Evolutionary conservation across 2,888 invertebrate genomes (phyloP).

Genomic region (Mimumesa dahlbomi): DNA sequence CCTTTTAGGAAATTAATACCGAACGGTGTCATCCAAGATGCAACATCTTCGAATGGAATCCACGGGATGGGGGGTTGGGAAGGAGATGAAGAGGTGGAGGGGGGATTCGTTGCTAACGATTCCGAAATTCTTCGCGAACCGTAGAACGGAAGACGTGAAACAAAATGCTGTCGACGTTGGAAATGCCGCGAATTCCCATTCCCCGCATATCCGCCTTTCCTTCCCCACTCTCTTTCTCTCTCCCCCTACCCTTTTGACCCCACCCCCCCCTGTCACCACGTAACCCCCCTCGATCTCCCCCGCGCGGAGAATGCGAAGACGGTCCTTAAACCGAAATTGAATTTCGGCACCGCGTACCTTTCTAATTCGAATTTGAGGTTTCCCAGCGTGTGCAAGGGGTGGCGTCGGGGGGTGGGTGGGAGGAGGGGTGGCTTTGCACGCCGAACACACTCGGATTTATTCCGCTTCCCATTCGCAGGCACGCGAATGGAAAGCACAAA

Average conservation of each 20-base stretch:
- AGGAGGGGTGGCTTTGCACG: neutral
- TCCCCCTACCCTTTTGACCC: neutral
- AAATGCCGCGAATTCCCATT: conserved; percentile 41
- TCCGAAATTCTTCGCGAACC: neutral
- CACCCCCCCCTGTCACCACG: neutral
- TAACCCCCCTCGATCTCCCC: conserved; percentile 10
- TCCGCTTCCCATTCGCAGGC: too few relatives aligned
- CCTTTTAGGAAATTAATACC: too few relatives aligned
- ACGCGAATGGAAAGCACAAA: conserved; percentile 48
- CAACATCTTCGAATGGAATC: too few relatives aligned
- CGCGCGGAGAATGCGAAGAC: conserved; percentile 28
- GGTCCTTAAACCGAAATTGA: conserved; percentile 55
- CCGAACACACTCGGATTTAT: conserved; percentile 16
- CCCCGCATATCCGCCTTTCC: conserved; percentile 24
- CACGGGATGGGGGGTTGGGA: neutral
- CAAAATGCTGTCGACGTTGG: conserved; percentile 37
- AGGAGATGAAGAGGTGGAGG: neutral
- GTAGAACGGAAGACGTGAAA: conserved; percentile 23
- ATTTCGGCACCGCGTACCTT: conserved; percentile 52
- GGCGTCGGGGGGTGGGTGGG: neutral
- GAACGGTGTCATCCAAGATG: too few relatives aligned
- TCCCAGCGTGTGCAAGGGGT: neutral
- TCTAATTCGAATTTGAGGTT: conserved; percentile 62
- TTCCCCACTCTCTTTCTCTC: conserved; percentile 30
- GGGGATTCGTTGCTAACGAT: neutral